These are phyloP conservation scores for Frankliniella fusca DNA, from an alignment of 2,888 invertebrate genomes.

Conservation along the genomic window DNA sequence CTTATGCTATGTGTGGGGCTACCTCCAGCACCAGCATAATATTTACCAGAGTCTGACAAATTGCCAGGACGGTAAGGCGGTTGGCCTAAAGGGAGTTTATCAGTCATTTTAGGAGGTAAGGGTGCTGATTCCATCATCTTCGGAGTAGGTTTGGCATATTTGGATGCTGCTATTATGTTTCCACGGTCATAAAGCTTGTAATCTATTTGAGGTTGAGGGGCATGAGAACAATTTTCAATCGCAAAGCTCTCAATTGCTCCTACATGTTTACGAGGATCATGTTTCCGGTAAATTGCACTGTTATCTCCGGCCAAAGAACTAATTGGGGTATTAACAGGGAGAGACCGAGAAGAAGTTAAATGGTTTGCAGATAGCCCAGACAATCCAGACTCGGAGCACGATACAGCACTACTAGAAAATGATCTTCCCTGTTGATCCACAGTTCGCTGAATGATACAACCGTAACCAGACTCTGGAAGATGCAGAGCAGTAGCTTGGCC, in stretches of 20 bases:
- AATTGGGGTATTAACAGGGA: conserved; percentile 39
- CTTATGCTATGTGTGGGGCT: conserved; percentile 57
- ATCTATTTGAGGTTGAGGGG: conserved; percentile 43
- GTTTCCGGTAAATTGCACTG: conserved; percentile 39
- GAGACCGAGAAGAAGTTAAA: conserved; percentile 38
- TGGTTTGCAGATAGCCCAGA: conserved; percentile 32
- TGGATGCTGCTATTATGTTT: conserved; percentile 70
- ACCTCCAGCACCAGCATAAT: conserved; percentile 37
- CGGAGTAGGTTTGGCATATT: conserved; percentile 63
- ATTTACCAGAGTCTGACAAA: conserved; percentile 39
- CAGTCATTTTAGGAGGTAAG: conserved; percentile 39
- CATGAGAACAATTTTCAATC: conserved; percentile 51
- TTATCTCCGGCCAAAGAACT: conserved; percentile 38
- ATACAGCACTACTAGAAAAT: conserved; percentile 37
- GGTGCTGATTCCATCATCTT: conserved; percentile 65
- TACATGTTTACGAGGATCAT: conserved; percentile 55
- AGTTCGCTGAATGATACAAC: conserved; percentile 46
- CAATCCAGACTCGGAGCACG: conserved; percentile 35
- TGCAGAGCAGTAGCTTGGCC: neutral
- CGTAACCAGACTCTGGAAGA: conserved; percentile 45
- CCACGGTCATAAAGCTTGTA: conserved; percentile 64
- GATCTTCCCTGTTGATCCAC: conserved; percentile 40
- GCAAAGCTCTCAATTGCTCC: conserved; percentile 65
- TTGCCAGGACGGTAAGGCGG: conserved; percentile 35
- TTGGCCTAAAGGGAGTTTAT: conserved; percentile 35